These are phyloP conservation scores for Oryzias woworae DNA, from an alignment of 2,113 vertebrate species.

Conservation along the genomic window DNA sequence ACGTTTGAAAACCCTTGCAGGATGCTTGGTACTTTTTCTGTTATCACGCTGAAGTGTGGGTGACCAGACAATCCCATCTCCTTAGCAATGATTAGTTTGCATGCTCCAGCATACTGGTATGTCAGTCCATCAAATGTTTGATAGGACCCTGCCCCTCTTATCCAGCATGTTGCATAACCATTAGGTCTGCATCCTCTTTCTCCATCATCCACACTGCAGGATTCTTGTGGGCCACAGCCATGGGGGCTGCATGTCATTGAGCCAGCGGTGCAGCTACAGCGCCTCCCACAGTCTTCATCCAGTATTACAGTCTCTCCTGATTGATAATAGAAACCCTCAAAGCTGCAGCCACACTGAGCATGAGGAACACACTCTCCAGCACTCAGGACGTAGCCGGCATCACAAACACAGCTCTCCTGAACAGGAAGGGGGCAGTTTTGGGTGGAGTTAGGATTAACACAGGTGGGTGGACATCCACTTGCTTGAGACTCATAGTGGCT, in stretches of 20 bases:
- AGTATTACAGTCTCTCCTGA: slow-evolving; percentile 59
- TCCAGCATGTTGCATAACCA: slow-evolving; percentile 51
- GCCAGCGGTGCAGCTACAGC: slow-evolving; percentile 50
- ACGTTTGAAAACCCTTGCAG: slow-evolving; percentile 27
- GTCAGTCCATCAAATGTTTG: slow-evolving; percentile 58
- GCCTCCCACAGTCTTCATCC: slow-evolving; percentile 47
- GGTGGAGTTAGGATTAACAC: slow-evolving; percentile 50
- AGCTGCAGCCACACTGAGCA: slow-evolving; percentile 66
- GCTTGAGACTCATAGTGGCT: slow-evolving; percentile 69
- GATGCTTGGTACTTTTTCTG: slow-evolving; percentile 53
- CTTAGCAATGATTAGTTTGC: slow-evolving; percentile 52
- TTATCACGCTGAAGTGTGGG: slow-evolving; percentile 39
- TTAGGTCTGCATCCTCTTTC: slow-evolving; percentile 53
- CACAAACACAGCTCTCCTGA: slow-evolving; percentile 65
- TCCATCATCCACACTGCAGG: slow-evolving; percentile 37
- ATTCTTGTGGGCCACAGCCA: slow-evolving; percentile 36
- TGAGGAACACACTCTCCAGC: slow-evolving; percentile 51
- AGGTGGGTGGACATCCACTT: slow-evolving; percentile 64
- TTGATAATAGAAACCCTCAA: slow-evolving; percentile 59
- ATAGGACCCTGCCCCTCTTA: slow-evolving; percentile 55
- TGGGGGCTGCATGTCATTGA: slow-evolving; percentile 53
- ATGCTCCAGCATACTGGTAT: slow-evolving; percentile 65
- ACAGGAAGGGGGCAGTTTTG: slow-evolving; percentile 50
- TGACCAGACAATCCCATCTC: slow-evolving; percentile 34
- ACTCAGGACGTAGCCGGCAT: slow-evolving; percentile 61